Base-by-base conservation (phyloP, 2,888 invertebrate species). In the Nasonia oneida region DNA sequence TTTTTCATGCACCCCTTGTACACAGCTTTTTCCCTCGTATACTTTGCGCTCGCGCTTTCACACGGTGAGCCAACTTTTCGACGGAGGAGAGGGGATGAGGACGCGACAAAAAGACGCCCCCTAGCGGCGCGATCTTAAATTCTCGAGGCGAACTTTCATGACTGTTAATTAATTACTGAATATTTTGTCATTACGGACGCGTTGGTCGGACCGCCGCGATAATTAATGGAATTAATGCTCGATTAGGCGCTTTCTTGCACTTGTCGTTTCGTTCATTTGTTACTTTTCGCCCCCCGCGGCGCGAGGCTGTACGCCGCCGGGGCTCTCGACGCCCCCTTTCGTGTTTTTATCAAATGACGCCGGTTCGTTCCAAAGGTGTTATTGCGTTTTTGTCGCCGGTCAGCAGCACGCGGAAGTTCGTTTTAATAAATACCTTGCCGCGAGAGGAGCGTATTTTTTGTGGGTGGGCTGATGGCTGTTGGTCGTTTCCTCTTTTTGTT, bases 141-240 rank as follows among this genome's bases (percentile, higher is more conserved):
- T 50, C 82, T 39, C 74, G 64, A 18, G 53, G 61, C 23, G 70
- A 83, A 86, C 81, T 86, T 86, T 86, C 74, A 81, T 83, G 83
- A 83, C 83, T 86, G 81, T 86, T 86, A 86, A 86, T 86, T 83
- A 83, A 23, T 23, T 23, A 23, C 83, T 29, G 77, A 81, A 86
- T 86, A 86, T 86, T 86, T 86, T 86, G 81, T 86, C 86, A 83
- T 81, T 83, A 83, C 83, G 71, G 47, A 23, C 29, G 2, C 47
- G 64, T 6, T 23, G 33, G 15, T 0, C 42, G 57, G 47, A 39
- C 23, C 4, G 8, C 18, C 6, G n/a, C 15, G 37, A 83, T 86
- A 81, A 84, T 86, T 86, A 86, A 86, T 86, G 86, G 77, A 83
- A 83, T 86, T 86, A 83, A 83, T 81, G 83, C 83, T 83, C 86